These are phyloP conservation scores for Sphenodon punctatus DNA, from an alignment of 2,797 vertebrate species.

Conservation along the genomic window DNA sequence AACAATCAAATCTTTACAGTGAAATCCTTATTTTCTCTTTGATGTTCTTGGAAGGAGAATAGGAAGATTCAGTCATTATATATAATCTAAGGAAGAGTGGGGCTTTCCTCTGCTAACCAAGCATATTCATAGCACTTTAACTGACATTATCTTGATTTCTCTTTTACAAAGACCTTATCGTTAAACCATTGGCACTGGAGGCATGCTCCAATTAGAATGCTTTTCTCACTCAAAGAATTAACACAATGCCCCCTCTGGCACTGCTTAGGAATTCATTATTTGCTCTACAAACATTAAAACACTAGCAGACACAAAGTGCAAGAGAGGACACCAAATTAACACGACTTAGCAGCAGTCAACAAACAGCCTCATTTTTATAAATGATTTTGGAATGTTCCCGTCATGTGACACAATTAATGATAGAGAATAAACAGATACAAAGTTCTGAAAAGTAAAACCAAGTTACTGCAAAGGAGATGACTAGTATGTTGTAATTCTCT, in stretches of 20 bases:
- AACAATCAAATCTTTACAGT: neutral
- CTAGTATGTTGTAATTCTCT: conserved; percentile 6
- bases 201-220: conserved; percentile 34
- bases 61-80: conserved; percentile 25
- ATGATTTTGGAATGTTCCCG: conserved; percentile 15
- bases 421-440: conserved; percentile 16
- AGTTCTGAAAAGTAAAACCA: conserved; percentile 42
- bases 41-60: neutral
- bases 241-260: conserved; percentile 12
- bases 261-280: conserved; percentile 59
- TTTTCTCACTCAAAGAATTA: conserved; percentile 58
- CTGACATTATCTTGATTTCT: conserved; percentile 50
- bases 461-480: neutral
- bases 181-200: conserved; percentile 5
- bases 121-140: conserved; percentile 47
- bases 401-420: conserved; percentile 22
- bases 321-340: conserved; percentile 36
- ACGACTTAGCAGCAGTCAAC: conserved; percentile 57
- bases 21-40: neutral
- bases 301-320: neutral
- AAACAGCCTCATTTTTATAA: conserved; percentile 25
- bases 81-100: neutral
- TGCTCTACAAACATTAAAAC: conserved; percentile 55
- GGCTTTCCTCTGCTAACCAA: conserved; percentile 34
- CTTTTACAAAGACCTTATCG: conserved; percentile 36